Conservation (phyloP, 2,888 invertebrate genomes). For the Dorcus hopei region DNA sequence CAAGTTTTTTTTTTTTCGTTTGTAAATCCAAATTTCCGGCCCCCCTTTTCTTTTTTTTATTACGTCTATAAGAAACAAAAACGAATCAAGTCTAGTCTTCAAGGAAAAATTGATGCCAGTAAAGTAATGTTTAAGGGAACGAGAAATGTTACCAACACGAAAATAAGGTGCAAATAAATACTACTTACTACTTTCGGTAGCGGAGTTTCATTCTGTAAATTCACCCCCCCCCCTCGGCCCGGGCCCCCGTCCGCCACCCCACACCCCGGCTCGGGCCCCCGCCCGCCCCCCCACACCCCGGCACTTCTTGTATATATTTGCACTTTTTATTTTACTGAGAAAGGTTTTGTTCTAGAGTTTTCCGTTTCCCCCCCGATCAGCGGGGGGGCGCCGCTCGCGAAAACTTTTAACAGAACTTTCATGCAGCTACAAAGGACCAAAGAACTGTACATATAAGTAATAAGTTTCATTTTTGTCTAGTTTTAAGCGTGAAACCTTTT, state of each 20-base stretch:
- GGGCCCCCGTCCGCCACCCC: constrained; percentile 12
- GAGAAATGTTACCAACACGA: constrained; percentile 9
- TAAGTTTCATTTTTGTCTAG: constrained; percentile 16
- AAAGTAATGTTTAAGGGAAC: background rate
- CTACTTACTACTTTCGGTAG: background rate
- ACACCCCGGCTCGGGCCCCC: constrained; percentile 19
- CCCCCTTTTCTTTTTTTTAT: too few relatives aligned
- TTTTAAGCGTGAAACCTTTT: too few relatives aligned
- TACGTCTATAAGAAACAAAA: constrained; percentile 12
- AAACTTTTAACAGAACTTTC: constrained; percentile 46
- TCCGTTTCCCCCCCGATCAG: constrained; percentile 8
- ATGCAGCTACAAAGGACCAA: constrained; percentile 49
- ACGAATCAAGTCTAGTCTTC: background rate
- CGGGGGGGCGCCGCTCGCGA: constrained; percentile 11
- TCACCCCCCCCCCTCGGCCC: constrained; percentile 3
- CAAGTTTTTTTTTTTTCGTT: too few relatives aligned
- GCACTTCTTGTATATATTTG: constrained; percentile 37
- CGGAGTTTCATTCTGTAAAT: constrained; percentile 1
- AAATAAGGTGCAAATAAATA: constrained; percentile 26
- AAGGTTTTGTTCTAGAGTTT: constrained; percentile 42
- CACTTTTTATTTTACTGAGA: constrained; percentile 36
- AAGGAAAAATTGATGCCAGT: constrained; percentile 11
- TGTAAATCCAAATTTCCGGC: too few relatives aligned
- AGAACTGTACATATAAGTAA: constrained; percentile 33
- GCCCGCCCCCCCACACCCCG: too few relatives aligned